Evolutionary conservation across 1,140 invertebrate species (phyloP), one percentile per base, ranked within the genome.

Genomic region (Pentalonia nigronervosa): DNA sequence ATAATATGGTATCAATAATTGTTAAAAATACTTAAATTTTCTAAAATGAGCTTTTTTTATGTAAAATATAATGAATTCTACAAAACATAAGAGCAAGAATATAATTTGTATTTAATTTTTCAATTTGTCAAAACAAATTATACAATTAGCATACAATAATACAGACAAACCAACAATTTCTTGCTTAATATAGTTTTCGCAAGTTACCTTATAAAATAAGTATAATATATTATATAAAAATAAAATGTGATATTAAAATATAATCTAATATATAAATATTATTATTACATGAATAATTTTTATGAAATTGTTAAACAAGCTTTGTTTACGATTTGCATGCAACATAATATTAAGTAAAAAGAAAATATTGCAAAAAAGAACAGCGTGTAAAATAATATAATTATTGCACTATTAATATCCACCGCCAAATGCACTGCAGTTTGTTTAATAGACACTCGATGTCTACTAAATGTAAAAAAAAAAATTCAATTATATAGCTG

Each of bases 81-180:
- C 30, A n/a, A 6, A 53, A 4, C 7, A n/a, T 67, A 76, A 7
- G 17, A 76, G 0, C 2, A 76, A 76, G 17, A 6, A 4, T 14
- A n/a, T n/a, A 76, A 4, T n/a, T n/a, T 17, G 4, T n/a, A n/a
- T n/a, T 17, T n/a, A 14, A 14, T n/a, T 67, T n/a, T 30, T n/a
- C 30, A 67, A 17, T 14, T 67, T n/a, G 3, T n/a, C 25, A 60
- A 25, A 60, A 60, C 25, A 60, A 67, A 67, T n/a, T 67, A 14
- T n/a, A 14, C 9, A 14, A 30, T 6, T 11, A 3, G 9, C 60
- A 67, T 1, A 11, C 11, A 67, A 14, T 67, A n/a, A n/a, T n/a
- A 14, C 1, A n/a, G 3, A 1, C 14, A n/a, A n/a, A n/a, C 6
- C 4, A n/a, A 76, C 6, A n/a, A n/a, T n/a, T n/a, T 4, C 8